Evolutionary conservation across 2,888 invertebrate genomes (phyloP).

Genomic region (Leptinotarsa tumamoca): DNA sequence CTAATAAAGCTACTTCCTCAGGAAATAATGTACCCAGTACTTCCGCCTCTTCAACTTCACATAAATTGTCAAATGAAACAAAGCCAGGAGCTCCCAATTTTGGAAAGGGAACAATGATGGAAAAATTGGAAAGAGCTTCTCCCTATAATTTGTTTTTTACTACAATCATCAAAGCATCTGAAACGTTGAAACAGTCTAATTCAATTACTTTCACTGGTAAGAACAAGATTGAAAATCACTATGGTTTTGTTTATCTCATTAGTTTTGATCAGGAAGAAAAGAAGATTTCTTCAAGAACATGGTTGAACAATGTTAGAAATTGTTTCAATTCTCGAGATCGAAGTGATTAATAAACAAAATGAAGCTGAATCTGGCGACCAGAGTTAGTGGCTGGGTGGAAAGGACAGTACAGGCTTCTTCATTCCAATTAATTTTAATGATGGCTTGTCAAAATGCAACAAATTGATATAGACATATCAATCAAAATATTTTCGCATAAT

Average conservation of each 20-base stretch:
- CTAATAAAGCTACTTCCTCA: neutral
- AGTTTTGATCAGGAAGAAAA: neutral
- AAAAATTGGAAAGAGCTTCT: constrained; percentile 74
- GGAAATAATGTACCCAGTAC: neutral
- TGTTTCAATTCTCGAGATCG: too few species aligned
- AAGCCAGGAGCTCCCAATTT: neutral
- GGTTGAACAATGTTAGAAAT: too few species aligned
- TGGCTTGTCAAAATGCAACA: too few species aligned
- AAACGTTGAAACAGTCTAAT: constrained; percentile 75
- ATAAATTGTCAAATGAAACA: neutral
- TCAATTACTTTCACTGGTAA: constrained; percentile 78
- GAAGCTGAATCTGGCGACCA: too few species aligned
- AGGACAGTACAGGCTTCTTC: too few species aligned
- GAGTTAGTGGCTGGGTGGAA: too few species aligned
- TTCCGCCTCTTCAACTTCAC: constrained; percentile 13
- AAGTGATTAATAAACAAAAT: too few species aligned
- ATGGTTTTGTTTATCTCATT: neutral
- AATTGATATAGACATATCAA: too few species aligned
- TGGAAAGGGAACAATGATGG: constrained; percentile 71
- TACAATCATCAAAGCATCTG: constrained; percentile 73
- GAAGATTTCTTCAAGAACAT: too few species aligned
- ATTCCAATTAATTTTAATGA: too few species aligned
- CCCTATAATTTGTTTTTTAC: constrained; percentile 85
- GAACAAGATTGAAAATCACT: neutral
- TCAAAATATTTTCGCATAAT: too few species aligned